Conservation (phyloP, 2,888 invertebrate species). For the Cremastobaeus sp. region DNA sequence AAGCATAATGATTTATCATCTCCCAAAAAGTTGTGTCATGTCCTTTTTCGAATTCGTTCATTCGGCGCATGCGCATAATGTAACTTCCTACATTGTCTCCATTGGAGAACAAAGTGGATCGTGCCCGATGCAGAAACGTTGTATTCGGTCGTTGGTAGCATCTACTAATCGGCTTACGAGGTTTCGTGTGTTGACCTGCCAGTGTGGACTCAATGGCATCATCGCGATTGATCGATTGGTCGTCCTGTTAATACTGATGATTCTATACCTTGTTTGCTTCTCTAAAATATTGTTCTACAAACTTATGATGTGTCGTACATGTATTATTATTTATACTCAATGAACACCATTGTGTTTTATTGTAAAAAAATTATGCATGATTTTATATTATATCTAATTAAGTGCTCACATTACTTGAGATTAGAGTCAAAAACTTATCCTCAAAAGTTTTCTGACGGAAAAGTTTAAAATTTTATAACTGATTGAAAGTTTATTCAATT, state of each 20-base stretch:
- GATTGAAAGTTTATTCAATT: too few species aligned
- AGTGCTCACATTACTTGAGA: too few species aligned
- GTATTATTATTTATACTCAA: conserved; percentile 15
- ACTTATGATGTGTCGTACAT: conserved; percentile 11
- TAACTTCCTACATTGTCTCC: conserved; percentile 35
- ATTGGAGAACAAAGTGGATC: conserved; percentile 33
- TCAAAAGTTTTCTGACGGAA: too few species aligned
- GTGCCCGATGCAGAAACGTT: conserved; percentile 43
- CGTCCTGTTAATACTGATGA: conserved; percentile 38
- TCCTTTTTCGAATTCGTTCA: conserved; percentile 1
- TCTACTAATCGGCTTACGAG: conserved; percentile 60
- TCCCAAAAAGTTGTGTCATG: background rate
- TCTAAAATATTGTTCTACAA: conserved; percentile 17
- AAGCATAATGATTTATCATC: background rate
- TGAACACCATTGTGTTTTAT: background rate
- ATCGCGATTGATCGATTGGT: conserved; percentile 54
- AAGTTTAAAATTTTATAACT: too few species aligned
- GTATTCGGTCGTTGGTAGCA: conserved; percentile 40
- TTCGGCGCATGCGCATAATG: conserved; percentile 24
- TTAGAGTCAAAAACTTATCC: too few species aligned
- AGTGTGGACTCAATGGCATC: conserved; percentile 51
- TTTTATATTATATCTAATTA: too few species aligned
- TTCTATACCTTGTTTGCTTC: conserved; percentile 38
- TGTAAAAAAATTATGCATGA: too few species aligned
- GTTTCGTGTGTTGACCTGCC: conserved; percentile 58